Evolutionary conservation across 1,140 invertebrate species (phyloP), one percentile per base, ranked within the genome.

Genomic region (Trichoplusia ni): DNA sequence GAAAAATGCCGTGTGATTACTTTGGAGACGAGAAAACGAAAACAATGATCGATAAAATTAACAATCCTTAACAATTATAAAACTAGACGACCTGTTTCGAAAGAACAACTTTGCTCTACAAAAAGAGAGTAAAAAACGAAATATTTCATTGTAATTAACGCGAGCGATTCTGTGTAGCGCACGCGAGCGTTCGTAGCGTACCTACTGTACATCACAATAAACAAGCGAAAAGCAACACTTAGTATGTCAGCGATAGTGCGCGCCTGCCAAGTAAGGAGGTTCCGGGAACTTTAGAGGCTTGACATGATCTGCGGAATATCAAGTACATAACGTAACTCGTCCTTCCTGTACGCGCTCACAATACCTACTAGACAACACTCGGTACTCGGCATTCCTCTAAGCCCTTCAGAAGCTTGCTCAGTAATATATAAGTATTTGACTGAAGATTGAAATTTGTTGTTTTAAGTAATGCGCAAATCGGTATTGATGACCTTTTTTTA

Each of bases 251-350:
- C 33, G 21, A 11, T 37, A 53, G 63, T 53, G 35, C 37, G 60
- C 8, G 44, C 47, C 44, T 46, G 59, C 63, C 69, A 35, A 67
- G 46, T 69, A 69, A 31, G 64, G 27, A 6, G 44, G 58, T 75
- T 75, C 69, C 69, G 46, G 66, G 69, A 75, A 75, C 60, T 40
- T 38, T 25, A 21, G 8, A 29, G 58, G 18, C 29, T 37, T 18
- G 16, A 56, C 64, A 46, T 61, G 47, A 61, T 44, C 16, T 67
- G 37, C 60, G 47, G 72, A 68, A 75, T 76, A 80, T 67, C 61
- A 82, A 82, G 33, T 69, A 64, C 21, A 68, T 74, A 76, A 71
- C 69, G 69, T 71, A 67, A 63, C 49, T 65, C 72, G 71, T 80
- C 79, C 82, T 82, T 82, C 81, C 62, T 62, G 16, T 25, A 19